These are phyloP conservation scores for Thecocarcelia acutangulata DNA, from an alignment of 2,888 invertebrate genomes.

Conservation along the genomic window DNA sequence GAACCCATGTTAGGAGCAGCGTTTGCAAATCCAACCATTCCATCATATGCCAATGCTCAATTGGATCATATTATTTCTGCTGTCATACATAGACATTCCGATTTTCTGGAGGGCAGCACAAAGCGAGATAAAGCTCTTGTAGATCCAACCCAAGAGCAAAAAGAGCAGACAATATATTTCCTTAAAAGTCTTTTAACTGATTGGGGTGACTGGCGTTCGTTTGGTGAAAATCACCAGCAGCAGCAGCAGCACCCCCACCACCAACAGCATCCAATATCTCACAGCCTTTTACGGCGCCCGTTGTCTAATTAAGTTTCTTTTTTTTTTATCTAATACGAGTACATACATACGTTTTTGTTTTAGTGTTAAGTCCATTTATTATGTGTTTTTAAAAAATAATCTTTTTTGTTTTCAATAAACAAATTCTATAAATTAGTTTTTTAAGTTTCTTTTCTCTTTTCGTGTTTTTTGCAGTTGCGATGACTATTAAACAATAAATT, in stretches of 20 bases:
- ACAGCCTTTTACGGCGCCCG: not conserved
- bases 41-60: conserved; percentile 71
- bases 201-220: conserved; percentile 71
- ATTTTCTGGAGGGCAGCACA: conserved; percentile 73
- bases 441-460: conserved; percentile 30
- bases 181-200: conserved; percentile 75
- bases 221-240: conserved; percentile 40
- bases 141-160: conserved; percentile 74
- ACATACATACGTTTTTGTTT: conserved; percentile 1
- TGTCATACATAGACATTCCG: conserved; percentile 76
- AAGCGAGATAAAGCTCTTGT: conserved; percentile 74
- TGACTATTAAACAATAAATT: conserved; percentile 55
- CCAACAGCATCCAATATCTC: not conserved
- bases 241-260: not conserved
- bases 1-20: conserved; percentile 1
- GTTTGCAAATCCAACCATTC: conserved; percentile 29
- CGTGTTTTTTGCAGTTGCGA: conserved; percentile 54
- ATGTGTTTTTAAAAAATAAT: not conserved
- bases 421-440: conserved; percentile 25
- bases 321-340: not conserved
- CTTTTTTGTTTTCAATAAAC: conserved; percentile 27
- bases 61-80: conserved; percentile 77
- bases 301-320: not conserved
- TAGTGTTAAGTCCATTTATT: conserved; percentile 26
- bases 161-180: conserved; percentile 75